Conservation (phyloP, 2,888 invertebrate genomes). For the Lepas anatifera region DNA sequence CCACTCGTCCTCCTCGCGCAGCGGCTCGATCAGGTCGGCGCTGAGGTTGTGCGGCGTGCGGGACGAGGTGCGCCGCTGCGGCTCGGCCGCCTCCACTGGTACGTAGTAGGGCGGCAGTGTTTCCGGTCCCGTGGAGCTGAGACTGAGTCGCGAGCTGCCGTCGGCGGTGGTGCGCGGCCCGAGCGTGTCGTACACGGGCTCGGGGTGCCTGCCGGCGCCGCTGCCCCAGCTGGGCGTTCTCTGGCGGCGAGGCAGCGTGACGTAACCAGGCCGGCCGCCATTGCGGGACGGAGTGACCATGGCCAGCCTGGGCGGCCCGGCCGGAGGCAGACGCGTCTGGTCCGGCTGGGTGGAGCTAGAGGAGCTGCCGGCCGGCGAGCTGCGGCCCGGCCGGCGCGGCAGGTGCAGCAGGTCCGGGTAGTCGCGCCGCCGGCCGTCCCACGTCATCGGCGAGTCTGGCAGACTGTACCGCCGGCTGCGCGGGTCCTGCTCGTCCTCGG, state of each 20-base stretch:
- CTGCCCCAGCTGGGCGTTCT: conserved; percentile 32
- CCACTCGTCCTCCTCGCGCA: background rate
- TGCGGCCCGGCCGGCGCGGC: conserved; percentile 3
- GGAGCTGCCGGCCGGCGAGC: conserved; percentile 7
- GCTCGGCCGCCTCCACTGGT: background rate
- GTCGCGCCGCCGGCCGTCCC: conserved; percentile 25
- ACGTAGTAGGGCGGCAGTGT: conserved; percentile 15
- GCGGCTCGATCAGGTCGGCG: conserved; percentile 13
- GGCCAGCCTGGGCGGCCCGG: conserved; percentile 19
- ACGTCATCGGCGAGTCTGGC: conserved; percentile 22
- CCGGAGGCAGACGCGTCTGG: conserved; percentile 15
- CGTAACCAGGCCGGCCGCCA: conserved; percentile 27
- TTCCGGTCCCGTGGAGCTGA: conserved; percentile 39
- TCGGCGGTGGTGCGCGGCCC: conserved; percentile 78
- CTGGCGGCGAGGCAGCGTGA: conserved; percentile 27
- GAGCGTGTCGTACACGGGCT: conserved; percentile 78
- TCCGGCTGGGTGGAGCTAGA: conserved; percentile 13
- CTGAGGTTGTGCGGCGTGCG: conserved; percentile 3
- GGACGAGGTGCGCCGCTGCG: background rate
- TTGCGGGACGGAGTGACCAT: conserved; percentile 1
- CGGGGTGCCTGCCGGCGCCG: conserved; percentile 4
- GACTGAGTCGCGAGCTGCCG: conserved; percentile 64
- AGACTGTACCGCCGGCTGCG: conserved; percentile 25
- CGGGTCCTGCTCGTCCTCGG: background rate
- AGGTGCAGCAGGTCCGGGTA: conserved; percentile 31